Evolutionary conservation across 2,888 invertebrate species (phyloP), one percentile per base, ranked within the genome.

Genomic region (Sinotaia quadrata): DNA sequence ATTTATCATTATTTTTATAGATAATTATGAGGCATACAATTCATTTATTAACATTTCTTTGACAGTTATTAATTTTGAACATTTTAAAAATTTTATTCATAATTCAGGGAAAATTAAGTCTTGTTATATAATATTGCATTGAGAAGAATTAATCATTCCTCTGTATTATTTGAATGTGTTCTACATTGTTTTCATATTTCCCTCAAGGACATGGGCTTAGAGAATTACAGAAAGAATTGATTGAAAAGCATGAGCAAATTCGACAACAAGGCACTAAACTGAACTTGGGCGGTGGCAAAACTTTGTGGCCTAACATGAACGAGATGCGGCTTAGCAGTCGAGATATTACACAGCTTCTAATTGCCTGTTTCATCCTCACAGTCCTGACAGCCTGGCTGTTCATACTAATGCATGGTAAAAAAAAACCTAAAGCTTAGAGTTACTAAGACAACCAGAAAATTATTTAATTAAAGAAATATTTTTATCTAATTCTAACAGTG

Each of bases 251-350:
- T 70, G 74, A 81, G 33, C 80, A 78, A 37, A 79, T 81, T 1
- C 72, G 79, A 5, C 76, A 79, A 60, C 78, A 79, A 47, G 74
- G 77, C 33, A 83, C 81, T 75, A 68, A 72, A 18, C 68, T 84
- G 29, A 78, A 73, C 71, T 78, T 84, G 3, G 87, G 87, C 18
- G 87, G 87, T 18, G 87, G 87, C 0, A 78, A 86, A 24, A 79
- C 83, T 24, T 71, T 87, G 41, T 87, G 87, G 87, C 87, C 87
- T 0, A 78, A 85, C 44, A 86, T 86, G 85, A 81, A 79, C 24
- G 81, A 78, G 59, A 86, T 87, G 86, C 76, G 85, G 49, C 75
- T 86, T 10, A 78, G 77, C 5, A 47, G 56, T 12, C 51, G 58
- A 33, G 84, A 85, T 33, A 71, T 79, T 1, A 18, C 78, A 7